These are phyloP conservation scores for Drosophila prostipennis DNA, from an alignment of 2,888 invertebrate genomes.

Conservation along the genomic window DNA sequence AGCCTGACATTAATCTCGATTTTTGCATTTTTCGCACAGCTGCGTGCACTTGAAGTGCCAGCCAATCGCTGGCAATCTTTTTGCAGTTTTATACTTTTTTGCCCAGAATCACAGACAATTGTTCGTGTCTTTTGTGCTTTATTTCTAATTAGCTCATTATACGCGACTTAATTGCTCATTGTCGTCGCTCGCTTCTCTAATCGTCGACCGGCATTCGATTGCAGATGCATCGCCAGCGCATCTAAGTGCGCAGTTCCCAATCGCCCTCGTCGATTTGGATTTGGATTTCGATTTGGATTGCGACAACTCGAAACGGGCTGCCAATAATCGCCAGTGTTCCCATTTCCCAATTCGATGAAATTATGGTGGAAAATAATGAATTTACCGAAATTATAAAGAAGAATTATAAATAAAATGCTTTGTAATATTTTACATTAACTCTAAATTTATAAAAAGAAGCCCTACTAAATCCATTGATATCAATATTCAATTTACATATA, in stretches of 20 bases:
- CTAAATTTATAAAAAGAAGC: no score
- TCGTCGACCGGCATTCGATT: slow-evolving; percentile 38
- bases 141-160: slow-evolving; percentile 65
- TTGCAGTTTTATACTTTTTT: slow-evolving; percentile 7
- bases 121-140: slow-evolving; percentile 34
- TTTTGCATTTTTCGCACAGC: slow-evolving; percentile 72
- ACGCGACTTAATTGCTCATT: slow-evolving; percentile 65
- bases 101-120: slow-evolving; percentile 20
- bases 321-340: background rate
- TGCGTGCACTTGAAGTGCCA: slow-evolving; percentile 70
- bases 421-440: no score
- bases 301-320: slow-evolving; percentile 7
- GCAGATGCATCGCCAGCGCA: slow-evolving; percentile 41
- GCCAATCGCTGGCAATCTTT: slow-evolving; percentile 31
- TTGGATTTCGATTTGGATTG: background rate
- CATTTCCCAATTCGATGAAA: slow-evolving; percentile 5
- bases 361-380: background rate
- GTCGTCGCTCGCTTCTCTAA: slow-evolving; percentile 50
- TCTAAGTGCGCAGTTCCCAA: slow-evolving; percentile 60
- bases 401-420: background rate
- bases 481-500: no score
- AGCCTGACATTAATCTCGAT: slow-evolving; percentile 74
- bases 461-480: no score
- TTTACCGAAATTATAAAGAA: background rate
- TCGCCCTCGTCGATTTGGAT: background rate